Evolutionary conservation across 2,888 invertebrate genomes (phyloP).

Genomic region (Abrostola tripartita): DNA sequence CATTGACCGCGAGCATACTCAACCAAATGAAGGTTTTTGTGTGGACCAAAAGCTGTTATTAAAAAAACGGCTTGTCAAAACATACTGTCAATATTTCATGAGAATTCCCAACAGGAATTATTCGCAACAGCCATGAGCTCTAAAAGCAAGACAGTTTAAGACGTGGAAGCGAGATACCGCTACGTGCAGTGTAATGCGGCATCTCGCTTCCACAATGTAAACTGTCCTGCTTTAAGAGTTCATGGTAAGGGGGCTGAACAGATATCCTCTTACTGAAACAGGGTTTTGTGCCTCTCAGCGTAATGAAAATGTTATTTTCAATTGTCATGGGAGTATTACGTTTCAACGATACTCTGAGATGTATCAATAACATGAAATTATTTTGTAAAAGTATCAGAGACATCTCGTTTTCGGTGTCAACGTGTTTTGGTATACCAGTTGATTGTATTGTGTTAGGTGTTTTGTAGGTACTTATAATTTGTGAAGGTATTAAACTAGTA

Average conservation of each 20-base stretch:
- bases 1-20: background rate
- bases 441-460: background rate
- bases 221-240: too few species aligned
- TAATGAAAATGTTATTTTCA: conserved; percentile 70
- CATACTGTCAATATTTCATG: conserved; percentile 57
- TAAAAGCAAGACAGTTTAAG: too few species aligned
- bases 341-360: conserved; percentile 57
- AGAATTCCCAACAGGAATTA: conserved; percentile 52
- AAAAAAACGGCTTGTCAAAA: conserved; percentile 52
- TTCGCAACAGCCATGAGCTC: too few species aligned
- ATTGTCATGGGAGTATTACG: conserved; percentile 67
- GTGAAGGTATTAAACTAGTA: too few species aligned
- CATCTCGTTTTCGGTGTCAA: conserved; percentile 26
- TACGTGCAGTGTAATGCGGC: too few species aligned
- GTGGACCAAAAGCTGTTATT: conserved; percentile 40
- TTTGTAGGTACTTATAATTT: too few species aligned
- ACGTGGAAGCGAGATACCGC: too few species aligned
- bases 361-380: conserved; percentile 57
- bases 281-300: conserved; percentile 65
- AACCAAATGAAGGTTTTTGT: conserved; percentile 29
- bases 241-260: too few species aligned
- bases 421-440: background rate
- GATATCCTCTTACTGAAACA: conserved; percentile 60
- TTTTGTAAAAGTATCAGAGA: conserved; percentile 49
- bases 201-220: too few species aligned